phyloP scores from a whole-genome alignment of 2,113 vertebrate species.

The Mesitornis unicolor region DNA sequence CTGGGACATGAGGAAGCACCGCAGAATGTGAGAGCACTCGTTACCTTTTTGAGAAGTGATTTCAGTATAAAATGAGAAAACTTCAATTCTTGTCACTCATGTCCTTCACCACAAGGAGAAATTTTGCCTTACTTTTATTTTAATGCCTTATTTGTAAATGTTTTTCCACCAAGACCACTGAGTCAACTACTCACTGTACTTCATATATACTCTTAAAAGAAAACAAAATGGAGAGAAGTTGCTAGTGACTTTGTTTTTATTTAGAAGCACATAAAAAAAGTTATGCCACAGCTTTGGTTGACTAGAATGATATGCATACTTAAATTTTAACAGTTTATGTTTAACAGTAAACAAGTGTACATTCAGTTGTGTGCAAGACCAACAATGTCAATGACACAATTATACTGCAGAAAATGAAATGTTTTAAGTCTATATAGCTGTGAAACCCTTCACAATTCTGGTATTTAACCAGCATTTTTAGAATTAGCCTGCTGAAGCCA shows the following conservation, averaged over 20 bases:
- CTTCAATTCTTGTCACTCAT: background rate
- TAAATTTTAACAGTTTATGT: background rate
- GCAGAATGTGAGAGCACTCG: background rate
- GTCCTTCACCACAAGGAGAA: background rate
- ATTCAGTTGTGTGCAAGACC: constrained; percentile 66
- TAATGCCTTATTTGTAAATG: background rate
- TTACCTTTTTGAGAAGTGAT: background rate
- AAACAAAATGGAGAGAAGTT: background rate
- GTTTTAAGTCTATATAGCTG: constrained; percentile 32
- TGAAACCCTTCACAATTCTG: constrained; percentile 48
- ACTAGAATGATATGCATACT: constrained; percentile 55
- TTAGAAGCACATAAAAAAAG: constrained; percentile 37
- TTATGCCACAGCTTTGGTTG: constrained; percentile 64
- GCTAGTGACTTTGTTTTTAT: constrained; percentile 61
- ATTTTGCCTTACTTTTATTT: background rate
- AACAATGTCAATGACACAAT: constrained; percentile 38
- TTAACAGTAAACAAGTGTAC: constrained; percentile 55
- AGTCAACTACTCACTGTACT: background rate
- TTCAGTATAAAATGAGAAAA: background rate
- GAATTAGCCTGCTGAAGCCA: constrained; percentile 36
- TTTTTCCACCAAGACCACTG: background rate
- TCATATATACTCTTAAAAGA: background rate
- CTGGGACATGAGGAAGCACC: background rate
- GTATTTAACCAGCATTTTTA: constrained; percentile 55
- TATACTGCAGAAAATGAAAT: constrained; percentile 61